These are phyloP conservation scores for Cyanoderma ruficeps DNA, from an alignment of 2,113 vertebrate genomes.

Conservation along the genomic window DNA sequence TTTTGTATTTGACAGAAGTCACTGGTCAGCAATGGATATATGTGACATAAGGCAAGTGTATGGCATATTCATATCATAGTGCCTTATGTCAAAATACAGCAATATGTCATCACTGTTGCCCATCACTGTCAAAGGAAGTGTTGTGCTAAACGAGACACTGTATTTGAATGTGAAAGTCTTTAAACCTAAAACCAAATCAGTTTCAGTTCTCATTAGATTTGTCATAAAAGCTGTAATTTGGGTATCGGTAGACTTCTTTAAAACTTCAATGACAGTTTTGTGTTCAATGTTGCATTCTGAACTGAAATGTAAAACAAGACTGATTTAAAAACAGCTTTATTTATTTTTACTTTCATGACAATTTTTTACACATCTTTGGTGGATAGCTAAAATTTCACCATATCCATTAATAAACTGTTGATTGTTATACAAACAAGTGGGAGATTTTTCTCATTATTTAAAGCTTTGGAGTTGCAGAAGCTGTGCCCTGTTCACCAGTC, in stretches of 20 bases:
- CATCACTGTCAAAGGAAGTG: slow-evolving; percentile 42
- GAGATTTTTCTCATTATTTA: slow-evolving; percentile 65
- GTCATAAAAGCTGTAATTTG: slow-evolving; percentile 69
- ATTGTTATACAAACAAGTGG: slow-evolving; percentile 69
- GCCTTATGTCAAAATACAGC: slow-evolving; percentile 76
- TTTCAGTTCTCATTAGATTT: slow-evolving; percentile 64
- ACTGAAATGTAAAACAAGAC: slow-evolving; percentile 66
- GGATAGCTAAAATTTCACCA: slow-evolving; percentile 70
- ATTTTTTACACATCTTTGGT: slow-evolving; percentile 76
- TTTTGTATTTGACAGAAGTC: slow-evolving; percentile 74
- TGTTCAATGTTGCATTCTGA: slow-evolving; percentile 68
- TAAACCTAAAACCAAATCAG: slow-evolving; percentile 71
- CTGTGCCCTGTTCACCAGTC: slow-evolving; percentile 3
- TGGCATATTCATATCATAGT: slow-evolving; percentile 76
- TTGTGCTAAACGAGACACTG: slow-evolving; percentile 57
- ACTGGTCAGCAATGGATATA: slow-evolving; percentile 71
- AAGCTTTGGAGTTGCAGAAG: not conserved
- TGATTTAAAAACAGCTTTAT: slow-evolving; percentile 76
- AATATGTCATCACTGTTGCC: slow-evolving; percentile 68
- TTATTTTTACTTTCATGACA: slow-evolving; percentile 78
- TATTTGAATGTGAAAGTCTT: slow-evolving; percentile 71
- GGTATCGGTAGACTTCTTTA: slow-evolving; percentile 65
- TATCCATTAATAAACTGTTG: slow-evolving; percentile 75
- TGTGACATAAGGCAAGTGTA: slow-evolving; percentile 72
- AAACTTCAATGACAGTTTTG: slow-evolving; percentile 64